Base-by-base conservation (phyloP, 1,140 invertebrate genomes). In the Eupeodes corollae region DNA sequence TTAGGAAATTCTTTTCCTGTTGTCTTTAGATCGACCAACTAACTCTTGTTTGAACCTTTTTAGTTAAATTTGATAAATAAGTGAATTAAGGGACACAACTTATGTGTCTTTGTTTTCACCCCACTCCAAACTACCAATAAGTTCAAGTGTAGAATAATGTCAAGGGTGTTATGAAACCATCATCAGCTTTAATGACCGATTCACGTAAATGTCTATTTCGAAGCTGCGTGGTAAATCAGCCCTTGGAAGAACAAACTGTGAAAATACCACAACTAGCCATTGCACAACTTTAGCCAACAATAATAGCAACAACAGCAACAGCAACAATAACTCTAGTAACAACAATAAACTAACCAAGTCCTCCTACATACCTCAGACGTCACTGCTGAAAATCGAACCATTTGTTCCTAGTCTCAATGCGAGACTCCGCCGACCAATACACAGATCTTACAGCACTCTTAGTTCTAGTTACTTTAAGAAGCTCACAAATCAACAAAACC, bases 321-420 rank as follows among this genome's bases (percentile, higher is more conserved):
- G 21, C 45, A 44, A 32, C 40, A 45, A 39, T 19, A 47, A 42
- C 55, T 53, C 58, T 56, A 56, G 57, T 57, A 39, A 38, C 19
- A 34, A 38, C 35, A 38, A 40, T 34, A 63, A 53, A 59, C 19
- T 42, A 18, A 21, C 19, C 5, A 42, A 42, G 16, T 13, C 40
- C 15, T 26, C 55, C 55, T 59, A 63, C 52, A 53, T 61, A 56
- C 61, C 64, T 51, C 63, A 65, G 57, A 71, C 68, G 57, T 68
- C 73, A 59, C 73, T 78, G 56, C 67, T 79, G 49, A 77, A 75
- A 49, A 77, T 79, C 55, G 74, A 73, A 56, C 73, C 77, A 52
- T 75, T 75, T 44, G 68, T 79, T 59, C 77, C 78, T 55, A 68
- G 70, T 56, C 56, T 67, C 52, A 61, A 58, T 51, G 58, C 67